phyloP scores from a whole-genome alignment of 2,888 invertebrate genomes.

The Argynnis bischoffii region DNA sequence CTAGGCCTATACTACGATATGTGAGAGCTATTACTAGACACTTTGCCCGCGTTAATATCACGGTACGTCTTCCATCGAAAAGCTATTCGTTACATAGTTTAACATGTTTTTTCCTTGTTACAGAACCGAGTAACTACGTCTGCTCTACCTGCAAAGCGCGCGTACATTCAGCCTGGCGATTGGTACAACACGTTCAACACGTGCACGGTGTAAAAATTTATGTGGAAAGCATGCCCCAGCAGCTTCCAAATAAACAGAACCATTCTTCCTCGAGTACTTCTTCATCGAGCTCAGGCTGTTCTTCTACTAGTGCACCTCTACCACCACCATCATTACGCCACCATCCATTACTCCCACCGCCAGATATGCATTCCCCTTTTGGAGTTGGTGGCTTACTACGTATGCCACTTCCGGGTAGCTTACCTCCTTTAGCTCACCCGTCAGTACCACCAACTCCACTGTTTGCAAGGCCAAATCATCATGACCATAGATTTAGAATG shows the following conservation, averaged over 20 bases:
- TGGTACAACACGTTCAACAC: conserved; percentile 97
- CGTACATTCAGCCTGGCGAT: conserved; percentile 96
- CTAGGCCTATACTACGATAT: conserved; percentile 81
- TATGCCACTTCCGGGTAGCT: conserved; percentile 86
- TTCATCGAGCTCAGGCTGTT: conserved; percentile 81
- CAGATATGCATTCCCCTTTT: conserved; percentile 89
- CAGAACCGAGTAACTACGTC: conserved; percentile 97
- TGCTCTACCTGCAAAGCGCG: conserved; percentile 97
- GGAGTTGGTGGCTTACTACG: conserved; percentile 87
- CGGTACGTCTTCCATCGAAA: conserved; percentile 73
- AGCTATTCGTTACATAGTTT: conserved; percentile 48
- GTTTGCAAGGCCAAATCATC: conserved; percentile 89
- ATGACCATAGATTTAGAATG: conserved; percentile 91
- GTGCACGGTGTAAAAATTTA: conserved; percentile 97
- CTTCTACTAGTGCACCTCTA: conserved; percentile 78
- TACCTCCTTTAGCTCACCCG: conserved; percentile 85
- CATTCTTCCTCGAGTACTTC: conserved; percentile 83
- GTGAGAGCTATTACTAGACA: conserved; percentile 83
- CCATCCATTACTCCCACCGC: conserved; percentile 86
- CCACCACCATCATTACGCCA: conserved; percentile 85
- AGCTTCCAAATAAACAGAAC: conserved; percentile 73
- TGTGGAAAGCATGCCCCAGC: conserved; percentile 84
- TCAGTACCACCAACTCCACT: conserved; percentile 88
- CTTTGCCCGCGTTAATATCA: conserved; percentile 81
- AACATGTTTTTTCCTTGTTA: conserved; percentile 56